phyloP scores from a whole-genome alignment of 2,888 invertebrate genomes.

The Galeopsomyia nigrocyanea region DNA sequence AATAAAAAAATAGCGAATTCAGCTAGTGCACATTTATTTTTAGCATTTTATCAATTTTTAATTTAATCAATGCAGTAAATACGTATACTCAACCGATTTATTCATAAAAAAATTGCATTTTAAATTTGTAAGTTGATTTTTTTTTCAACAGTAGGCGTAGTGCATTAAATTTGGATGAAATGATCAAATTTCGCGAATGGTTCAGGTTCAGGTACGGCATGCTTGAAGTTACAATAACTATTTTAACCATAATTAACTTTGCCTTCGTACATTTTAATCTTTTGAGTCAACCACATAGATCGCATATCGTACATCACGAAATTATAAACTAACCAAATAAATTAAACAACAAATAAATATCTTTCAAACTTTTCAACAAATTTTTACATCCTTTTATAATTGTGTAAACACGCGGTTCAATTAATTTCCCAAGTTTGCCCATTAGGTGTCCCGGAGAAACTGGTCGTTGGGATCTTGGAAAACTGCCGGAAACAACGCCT shows the following conservation, averaged over 20 bases:
- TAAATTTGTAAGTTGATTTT: conserved; percentile 3
- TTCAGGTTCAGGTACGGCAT: conserved; percentile 73
- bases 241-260: conserved; percentile 68
- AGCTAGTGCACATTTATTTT: background rate
- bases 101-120: conserved; percentile 9
- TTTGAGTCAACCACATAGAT: too few species aligned
- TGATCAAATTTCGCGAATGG: conserved; percentile 10
- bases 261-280: background rate
- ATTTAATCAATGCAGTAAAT: too few species aligned
- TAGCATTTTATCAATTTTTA: conserved; percentile 47
- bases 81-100: background rate
- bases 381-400: background rate
- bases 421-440: conserved; percentile 3
- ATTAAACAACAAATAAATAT: background rate
- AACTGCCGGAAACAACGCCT: background rate
- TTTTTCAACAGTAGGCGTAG: conserved; percentile 22
- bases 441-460: conserved; percentile 71
- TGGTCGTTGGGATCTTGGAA: conserved; percentile 16
- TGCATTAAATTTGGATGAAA: conserved; percentile 20
- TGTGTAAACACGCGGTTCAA: background rate
- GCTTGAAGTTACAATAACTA: conserved; percentile 84
- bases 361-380: background rate
- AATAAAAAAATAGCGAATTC: too few species aligned
- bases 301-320: background rate
- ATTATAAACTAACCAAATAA: background rate